Percentiles rank a stretch among this genome's conserved stretches.
Conservation (phyloP, 1,140 invertebrate genomes). For the Arion vulgaris region DNA sequence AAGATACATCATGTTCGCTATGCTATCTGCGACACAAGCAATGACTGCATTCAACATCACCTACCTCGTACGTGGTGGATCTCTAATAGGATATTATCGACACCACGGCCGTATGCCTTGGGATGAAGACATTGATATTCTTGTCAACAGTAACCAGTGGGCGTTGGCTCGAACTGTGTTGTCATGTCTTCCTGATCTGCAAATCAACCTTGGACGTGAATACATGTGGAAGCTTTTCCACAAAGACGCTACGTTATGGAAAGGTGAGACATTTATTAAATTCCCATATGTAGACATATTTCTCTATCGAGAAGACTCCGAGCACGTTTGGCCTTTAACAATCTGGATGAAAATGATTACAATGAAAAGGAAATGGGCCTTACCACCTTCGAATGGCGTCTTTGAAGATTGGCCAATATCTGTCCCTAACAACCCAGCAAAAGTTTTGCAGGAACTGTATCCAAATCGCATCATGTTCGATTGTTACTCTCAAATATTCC, state of each 20-base stretch:
- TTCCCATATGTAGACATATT: slow-evolving; percentile 41
- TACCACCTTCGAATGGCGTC: slow-evolving; percentile 10
- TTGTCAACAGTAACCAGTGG: slow-evolving; percentile 30
- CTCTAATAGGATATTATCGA: slow-evolving; percentile 28
- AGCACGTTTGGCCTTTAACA: slow-evolving; percentile 37
- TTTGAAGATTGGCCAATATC: slow-evolving; percentile 21
- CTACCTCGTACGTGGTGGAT: slow-evolving; percentile 27
- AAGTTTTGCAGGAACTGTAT: background rate
- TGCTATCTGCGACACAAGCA: slow-evolving; percentile 27
- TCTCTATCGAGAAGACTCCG: slow-evolving; percentile 26
- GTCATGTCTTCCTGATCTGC: slow-evolving; percentile 32
- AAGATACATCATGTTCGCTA: slow-evolving; percentile 32
- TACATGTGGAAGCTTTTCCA: slow-evolving; percentile 41
- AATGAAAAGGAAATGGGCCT: slow-evolving; percentile 7
- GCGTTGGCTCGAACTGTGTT: slow-evolving; percentile 14
- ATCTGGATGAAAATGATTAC: slow-evolving; percentile 41
- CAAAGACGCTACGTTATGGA: slow-evolving; percentile 29
- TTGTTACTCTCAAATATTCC: slow-evolving; percentile 34
- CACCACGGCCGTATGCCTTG: slow-evolving; percentile 40
- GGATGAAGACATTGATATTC: slow-evolving; percentile 39
- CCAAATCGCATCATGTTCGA: background rate
- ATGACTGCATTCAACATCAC: slow-evolving; percentile 36
- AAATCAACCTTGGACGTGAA: slow-evolving; percentile 33
- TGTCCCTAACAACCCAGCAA: slow-evolving; percentile 12
- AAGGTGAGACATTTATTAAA: slow-evolving; percentile 26